A percentile compares a stretch with the other conserved stretches of the same genome.
phyloP scores from a whole-genome alignment of 2,888 invertebrate species.

The Cecidostiba fungosa region DNA sequence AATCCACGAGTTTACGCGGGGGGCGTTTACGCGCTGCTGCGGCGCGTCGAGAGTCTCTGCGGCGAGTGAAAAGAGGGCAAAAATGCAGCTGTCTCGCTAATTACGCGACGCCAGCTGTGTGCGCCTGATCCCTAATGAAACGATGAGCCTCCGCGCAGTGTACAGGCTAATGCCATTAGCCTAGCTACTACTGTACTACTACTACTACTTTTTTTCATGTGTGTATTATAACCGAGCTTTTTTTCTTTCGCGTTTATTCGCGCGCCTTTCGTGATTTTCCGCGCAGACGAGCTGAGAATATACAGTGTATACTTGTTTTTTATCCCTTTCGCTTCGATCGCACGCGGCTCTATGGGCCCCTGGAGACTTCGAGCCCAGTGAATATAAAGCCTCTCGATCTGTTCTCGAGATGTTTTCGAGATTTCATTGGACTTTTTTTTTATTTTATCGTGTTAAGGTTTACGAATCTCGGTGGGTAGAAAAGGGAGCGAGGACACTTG shows the following conservation, averaged over 20 bases:
- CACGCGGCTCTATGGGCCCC: neutral
- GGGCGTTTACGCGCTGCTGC: no score
- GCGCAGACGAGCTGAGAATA: neutral
- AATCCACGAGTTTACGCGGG: no score
- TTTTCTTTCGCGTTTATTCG: neutral
- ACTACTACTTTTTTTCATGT: neutral
- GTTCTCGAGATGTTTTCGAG: slow-evolving; percentile 26
- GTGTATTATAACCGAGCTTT: neutral
- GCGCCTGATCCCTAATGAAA: slow-evolving; percentile 35
- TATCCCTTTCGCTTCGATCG: neutral
- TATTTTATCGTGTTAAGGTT: neutral
- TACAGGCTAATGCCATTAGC: neutral
- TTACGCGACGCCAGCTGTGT: neutral
- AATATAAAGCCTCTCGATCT: slow-evolving; percentile 32
- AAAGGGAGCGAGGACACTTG: neutral
- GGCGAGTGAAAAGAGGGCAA: neutral
- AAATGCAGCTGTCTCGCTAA: slow-evolving; percentile 27
- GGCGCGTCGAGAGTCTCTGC: neutral
- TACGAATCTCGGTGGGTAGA: neutral
- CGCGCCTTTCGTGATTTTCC: slow-evolving; percentile 5
- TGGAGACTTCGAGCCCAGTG: neutral
- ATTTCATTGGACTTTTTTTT: slow-evolving; percentile 11
- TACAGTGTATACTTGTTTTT: neutral
- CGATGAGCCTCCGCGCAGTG: neutral
- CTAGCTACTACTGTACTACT: neutral